A percentile compares a stretch with the other conserved stretches of the same genome.
These are phyloP conservation scores for Acomys russatus DNA, from an alignment of 2,797 vertebrate genomes.

Conservation along the genomic window DNA sequence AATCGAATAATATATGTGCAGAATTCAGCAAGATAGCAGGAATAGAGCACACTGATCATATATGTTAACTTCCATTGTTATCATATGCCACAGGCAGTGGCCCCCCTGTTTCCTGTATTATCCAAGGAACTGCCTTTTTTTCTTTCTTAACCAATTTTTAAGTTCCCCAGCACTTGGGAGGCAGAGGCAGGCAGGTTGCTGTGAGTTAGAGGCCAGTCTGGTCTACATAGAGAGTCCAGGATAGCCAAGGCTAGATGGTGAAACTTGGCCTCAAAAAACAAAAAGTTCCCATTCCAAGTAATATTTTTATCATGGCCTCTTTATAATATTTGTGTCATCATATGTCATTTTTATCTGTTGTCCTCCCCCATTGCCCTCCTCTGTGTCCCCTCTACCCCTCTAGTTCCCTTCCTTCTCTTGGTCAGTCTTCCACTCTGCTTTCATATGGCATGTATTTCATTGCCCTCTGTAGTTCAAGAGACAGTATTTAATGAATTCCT, in stretches of 20 bases:
- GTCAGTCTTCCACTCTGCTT: not conserved
- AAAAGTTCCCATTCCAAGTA: not conserved
- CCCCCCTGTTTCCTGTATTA: not conserved
- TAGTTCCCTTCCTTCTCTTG: not conserved
- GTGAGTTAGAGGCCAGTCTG: too few species aligned
- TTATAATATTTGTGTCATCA: not conserved
- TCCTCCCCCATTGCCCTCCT: not conserved
- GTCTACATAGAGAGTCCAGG: too few species aligned
- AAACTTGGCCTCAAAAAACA: too few species aligned
- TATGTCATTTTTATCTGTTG: not conserved
- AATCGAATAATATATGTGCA: slow-evolving; percentile 38
- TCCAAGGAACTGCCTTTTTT: not conserved
- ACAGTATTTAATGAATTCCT: slow-evolving; percentile 23
- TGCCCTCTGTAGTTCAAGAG: not conserved
- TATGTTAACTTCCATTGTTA: slow-evolving; percentile 40
- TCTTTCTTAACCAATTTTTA: not conserved
- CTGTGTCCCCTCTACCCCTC: too few species aligned
- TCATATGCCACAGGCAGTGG: not conserved
- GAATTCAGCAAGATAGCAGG: slow-evolving; percentile 43
- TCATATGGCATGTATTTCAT: not conserved
- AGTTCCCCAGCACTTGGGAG: not conserved
- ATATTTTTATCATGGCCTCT: not conserved
- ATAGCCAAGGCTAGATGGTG: too few species aligned
- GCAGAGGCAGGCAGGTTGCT: too few species aligned
- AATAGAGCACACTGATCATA: slow-evolving; percentile 41